phyloP scores from a whole-genome alignment of 2,113 vertebrate genomes.

The Otis tarda region DNA sequence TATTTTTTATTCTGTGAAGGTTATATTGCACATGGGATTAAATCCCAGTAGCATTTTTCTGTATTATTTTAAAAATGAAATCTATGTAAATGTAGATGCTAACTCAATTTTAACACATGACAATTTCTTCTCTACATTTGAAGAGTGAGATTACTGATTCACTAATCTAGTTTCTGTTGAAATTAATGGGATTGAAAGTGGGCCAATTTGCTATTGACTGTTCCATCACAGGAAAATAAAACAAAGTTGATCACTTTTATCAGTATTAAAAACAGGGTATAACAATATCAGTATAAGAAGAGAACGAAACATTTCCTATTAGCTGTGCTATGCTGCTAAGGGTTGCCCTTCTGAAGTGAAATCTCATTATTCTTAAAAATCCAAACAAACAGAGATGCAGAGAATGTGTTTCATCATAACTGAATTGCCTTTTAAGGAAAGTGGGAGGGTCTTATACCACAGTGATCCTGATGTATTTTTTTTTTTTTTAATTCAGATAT shows the following conservation, averaged over 20 bases:
- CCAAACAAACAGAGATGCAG: neutral
- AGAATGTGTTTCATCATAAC: neutral
- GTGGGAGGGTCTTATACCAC: neutral
- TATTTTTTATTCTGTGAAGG: neutral
- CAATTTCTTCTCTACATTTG: neutral
- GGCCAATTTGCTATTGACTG: neutral
- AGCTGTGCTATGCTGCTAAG: neutral
- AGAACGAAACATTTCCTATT: neutral
- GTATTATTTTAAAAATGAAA: neutral
- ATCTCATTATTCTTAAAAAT: neutral
- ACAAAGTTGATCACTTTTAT: neutral
- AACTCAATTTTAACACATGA: neutral
- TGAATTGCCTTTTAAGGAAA: neutral
- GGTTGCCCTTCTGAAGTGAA: neutral
- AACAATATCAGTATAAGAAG: neutral
- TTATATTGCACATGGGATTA: neutral
- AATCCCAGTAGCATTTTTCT: neutral
- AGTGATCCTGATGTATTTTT: neutral
- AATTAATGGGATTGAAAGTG: neutral
- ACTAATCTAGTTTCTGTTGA: neutral
- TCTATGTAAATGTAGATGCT: neutral
- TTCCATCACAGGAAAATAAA: neutral
- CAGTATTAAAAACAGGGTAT: neutral
- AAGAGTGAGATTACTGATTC: neutral
- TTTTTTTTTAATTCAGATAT: neutral